phyloP scores from a whole-genome alignment of 2,113 vertebrate genomes.

The Illadopsis cleaveri region DNA sequence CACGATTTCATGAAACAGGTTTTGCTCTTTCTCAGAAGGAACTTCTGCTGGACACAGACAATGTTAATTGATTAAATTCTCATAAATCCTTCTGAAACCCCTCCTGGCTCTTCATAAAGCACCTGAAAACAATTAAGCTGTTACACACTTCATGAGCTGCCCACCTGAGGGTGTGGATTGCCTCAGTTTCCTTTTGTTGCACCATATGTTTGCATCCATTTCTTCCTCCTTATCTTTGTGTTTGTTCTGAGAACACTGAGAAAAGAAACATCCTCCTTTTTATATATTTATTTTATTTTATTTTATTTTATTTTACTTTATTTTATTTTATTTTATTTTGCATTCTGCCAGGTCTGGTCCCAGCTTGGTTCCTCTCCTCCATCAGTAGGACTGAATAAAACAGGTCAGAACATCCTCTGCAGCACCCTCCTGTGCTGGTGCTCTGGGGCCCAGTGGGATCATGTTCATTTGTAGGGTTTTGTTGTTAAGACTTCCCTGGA shows the following conservation, averaged over 20 bases:
- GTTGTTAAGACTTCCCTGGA: not conserved
- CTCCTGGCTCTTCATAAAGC: not conserved
- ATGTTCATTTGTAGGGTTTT: not conserved
- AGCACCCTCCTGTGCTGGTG: fast-evolving
- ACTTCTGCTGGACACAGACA: not conserved
- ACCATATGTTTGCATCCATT: not conserved
- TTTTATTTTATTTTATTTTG: not conserved
- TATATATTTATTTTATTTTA: too few species aligned
- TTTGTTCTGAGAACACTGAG: not conserved
- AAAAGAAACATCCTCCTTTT: not conserved
- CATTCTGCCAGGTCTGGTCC: not conserved
- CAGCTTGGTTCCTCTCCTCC: not conserved
- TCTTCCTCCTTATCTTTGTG: not conserved
- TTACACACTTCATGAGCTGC: not conserved
- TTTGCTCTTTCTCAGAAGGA: not conserved
- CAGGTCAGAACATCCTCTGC: not conserved
- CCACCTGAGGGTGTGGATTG: not conserved
- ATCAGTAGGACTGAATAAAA: not conserved
- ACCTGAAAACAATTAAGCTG: not conserved
- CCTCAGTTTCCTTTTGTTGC: not conserved
- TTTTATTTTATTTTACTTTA: not conserved
- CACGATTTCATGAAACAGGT: not conserved
- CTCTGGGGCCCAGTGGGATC: not conserved
- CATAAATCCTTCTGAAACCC: not conserved
- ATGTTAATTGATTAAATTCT: not conserved